Evolutionary conservation across 2,888 invertebrate species (phyloP), one percentile per base, ranked within the genome.

Genomic region (Amphiduros pacificus): DNA sequence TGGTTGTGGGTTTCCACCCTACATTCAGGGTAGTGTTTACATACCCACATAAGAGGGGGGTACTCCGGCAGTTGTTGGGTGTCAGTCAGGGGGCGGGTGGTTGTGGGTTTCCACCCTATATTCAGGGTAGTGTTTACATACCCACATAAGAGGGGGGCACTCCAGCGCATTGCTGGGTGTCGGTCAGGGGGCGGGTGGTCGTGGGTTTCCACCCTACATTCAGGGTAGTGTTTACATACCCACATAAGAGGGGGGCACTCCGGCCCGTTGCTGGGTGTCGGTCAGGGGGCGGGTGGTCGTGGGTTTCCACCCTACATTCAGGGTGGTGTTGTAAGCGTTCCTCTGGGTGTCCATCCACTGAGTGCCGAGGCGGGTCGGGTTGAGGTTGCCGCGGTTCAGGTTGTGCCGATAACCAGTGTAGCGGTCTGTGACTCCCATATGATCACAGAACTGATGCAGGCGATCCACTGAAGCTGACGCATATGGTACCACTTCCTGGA

Each of bases 331-430:
- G 22, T 20, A 24, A 22, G 22, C 22, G 22, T 31, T 54, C 2
- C 31, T 4, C 20, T 32, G 36, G 14, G 54, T 29, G 20, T 54
- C 36, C 54, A 54, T 20, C 54, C 54, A 54, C 31, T 36, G 31
- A 26, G 17, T 26, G 20, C 32, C 54, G 1, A 54, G 1, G 17
- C 36, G 14, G 2, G 32, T 32, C 2, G 54, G 54, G 31, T 59
- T 26, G 29, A n/a, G 36, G 52, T 26, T 61, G n/a, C 66, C 64
- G 20, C 77, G 54, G 40, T 74, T 77, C 31, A 79, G 69, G 68
- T 81, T 82, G 68, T 80, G 71, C 41, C 81, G 67, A 72, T 81
- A 82, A 5, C 81, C 79, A 17, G 75, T 76, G 68, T 75, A 82
- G 24, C 81, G 69, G 69, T 82, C 82, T 1, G 82, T 82, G 2